Conservation (phyloP, 1,140 invertebrate species). For the Drosophila sucinea region DNA sequence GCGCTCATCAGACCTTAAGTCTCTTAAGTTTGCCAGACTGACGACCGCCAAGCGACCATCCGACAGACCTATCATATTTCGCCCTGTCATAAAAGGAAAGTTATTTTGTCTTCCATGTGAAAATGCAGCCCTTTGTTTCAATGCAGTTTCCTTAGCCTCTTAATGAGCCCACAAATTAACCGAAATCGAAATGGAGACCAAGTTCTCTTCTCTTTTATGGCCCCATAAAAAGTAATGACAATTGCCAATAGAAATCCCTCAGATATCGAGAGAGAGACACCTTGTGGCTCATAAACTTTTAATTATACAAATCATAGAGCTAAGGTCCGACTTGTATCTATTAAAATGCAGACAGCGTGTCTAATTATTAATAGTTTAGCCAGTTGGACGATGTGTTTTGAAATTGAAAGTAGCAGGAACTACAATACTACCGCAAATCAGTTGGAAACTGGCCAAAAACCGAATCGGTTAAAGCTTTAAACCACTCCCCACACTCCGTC, state of each 20-base stretch:
- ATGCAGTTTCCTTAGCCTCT: constrained; percentile 58
- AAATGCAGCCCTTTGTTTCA: constrained; percentile 42
- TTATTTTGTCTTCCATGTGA: constrained; percentile 24
- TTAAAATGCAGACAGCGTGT: constrained; percentile 72
- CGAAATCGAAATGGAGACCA: constrained; percentile 34
- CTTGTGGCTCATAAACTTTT: constrained; percentile 48
- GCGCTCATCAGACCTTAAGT: constrained; percentile 8
- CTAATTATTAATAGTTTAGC: constrained; percentile 72
- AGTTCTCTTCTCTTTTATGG: constrained; percentile 51
- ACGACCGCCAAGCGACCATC: constrained; percentile 8
- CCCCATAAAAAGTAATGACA: constrained; percentile 57
- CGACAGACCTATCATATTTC: constrained; percentile 72
- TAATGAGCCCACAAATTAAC: constrained; percentile 65
- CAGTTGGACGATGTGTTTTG: constrained; percentile 31
- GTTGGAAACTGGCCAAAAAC: constrained; percentile 36
- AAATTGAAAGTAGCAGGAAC: constrained; percentile 56
- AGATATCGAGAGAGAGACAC: constrained; percentile 64
- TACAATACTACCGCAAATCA: background rate
- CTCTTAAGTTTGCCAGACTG: background rate
- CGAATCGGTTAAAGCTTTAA: background rate
- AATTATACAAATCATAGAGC: background rate
- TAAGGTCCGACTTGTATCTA: background rate
- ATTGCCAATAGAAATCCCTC: constrained; percentile 54
- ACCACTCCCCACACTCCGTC: background rate
- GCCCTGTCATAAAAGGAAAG: constrained; percentile 54